These are phyloP conservation scores for Meliscaeva auricollis DNA, from an alignment of 2,888 invertebrate species.

Conservation along the genomic window DNA sequence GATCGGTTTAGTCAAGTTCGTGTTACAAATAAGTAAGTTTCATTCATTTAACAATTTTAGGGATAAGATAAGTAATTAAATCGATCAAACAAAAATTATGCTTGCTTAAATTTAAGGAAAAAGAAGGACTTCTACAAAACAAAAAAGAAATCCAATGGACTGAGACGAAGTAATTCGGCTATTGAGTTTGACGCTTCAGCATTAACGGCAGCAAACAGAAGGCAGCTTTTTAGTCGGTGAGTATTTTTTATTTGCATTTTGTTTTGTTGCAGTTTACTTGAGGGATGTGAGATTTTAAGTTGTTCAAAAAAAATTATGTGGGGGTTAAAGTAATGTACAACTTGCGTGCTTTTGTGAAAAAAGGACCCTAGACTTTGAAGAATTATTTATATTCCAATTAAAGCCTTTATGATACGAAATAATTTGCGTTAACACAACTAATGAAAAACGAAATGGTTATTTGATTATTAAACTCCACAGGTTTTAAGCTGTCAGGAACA, in stretches of 20 bases:
- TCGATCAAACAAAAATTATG: conserved; percentile 48
- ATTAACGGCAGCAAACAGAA: conserved; percentile 87
- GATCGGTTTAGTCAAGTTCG: conserved; percentile 91
- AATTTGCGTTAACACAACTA: no score
- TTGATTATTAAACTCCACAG: no score
- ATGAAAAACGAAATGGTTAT: no score
- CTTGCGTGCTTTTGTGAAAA: no score
- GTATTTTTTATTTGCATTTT: conserved; percentile 54
- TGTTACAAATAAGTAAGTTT: conserved; percentile 83
- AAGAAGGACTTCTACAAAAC: conserved; percentile 85
- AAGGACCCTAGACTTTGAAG: no score
- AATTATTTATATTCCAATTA: no score
- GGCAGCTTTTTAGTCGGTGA: conserved; percentile 86
- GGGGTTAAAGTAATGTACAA: no score
- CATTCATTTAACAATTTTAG: neutral
- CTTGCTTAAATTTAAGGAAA: conserved; percentile 79
- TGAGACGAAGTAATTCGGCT: conserved; percentile 88
- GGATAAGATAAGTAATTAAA: neutral
- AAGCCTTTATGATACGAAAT: no score
- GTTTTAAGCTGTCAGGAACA: no score
- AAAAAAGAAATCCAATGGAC: conserved; percentile 82
- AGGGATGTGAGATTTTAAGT: neutral
- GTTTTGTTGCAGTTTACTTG: neutral
- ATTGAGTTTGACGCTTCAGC: conserved; percentile 88
- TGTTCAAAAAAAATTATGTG: no score